Percentiles rank a stretch among this genome's conserved stretches.
These are phyloP conservation scores for Percina caprodes DNA, from an alignment of 2,113 vertebrate genomes.

Conservation along the genomic window DNA sequence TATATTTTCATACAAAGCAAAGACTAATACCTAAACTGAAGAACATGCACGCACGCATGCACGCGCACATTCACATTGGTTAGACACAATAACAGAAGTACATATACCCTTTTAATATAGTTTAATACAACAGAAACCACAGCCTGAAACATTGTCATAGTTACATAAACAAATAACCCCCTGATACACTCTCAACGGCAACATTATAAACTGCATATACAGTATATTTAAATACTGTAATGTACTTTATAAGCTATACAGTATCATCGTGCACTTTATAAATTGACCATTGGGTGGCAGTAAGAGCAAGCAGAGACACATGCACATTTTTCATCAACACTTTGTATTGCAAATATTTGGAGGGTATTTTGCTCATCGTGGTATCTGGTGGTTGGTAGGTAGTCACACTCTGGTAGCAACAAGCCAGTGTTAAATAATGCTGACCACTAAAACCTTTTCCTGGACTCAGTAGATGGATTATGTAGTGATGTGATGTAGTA, in stretches of 20 bases:
- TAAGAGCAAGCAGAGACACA: slow-evolving; percentile 31
- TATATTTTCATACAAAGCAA: not conserved
- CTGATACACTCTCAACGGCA: not conserved
- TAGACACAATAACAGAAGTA: not conserved
- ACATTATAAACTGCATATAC: not conserved
- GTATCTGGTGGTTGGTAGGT: slow-evolving; percentile 58
- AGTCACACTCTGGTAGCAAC: slow-evolving; percentile 61
- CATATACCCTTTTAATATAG: not conserved
- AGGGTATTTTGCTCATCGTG: slow-evolving; percentile 51
- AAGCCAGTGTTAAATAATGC: slow-evolving; percentile 66
- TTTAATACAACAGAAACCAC: not conserved
- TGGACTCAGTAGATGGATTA: slow-evolving; percentile 37
- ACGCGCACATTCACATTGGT: not conserved
- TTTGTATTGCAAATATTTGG: slow-evolving; percentile 61
- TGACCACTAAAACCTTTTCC: slow-evolving; percentile 44
- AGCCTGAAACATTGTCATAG: not conserved
- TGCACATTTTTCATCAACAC: slow-evolving; percentile 9
- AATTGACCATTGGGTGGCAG: slow-evolving; percentile 57
- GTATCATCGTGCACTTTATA: slow-evolving; percentile 5
- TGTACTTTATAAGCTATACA: not conserved
- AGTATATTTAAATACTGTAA: not conserved
- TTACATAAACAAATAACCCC: not conserved
- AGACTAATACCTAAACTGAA: too few species aligned
- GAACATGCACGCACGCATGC: not conserved
- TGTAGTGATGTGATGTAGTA: slow-evolving; percentile 19